Conservation (phyloP, 1,140 invertebrate genomes). For the Drosophila mauritiana region DNA sequence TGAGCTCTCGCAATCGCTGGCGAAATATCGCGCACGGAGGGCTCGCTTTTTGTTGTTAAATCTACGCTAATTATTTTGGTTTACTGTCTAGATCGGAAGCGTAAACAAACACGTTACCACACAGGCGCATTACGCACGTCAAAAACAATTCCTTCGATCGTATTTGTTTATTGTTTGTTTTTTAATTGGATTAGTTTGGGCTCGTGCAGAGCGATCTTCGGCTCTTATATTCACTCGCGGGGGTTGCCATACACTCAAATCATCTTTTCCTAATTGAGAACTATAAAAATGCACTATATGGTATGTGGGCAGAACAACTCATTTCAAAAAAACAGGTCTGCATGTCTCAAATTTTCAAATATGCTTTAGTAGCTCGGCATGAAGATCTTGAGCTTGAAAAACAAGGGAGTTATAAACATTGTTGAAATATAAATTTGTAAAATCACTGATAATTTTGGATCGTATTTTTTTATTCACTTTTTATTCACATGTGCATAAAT, state of each 20-base stretch:
- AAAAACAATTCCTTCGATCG: constrained; percentile 20
- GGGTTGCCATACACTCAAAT: constrained; percentile 15
- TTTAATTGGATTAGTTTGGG: constrained; percentile 15
- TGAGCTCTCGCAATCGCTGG: constrained; percentile 51
- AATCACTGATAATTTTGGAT: too few species aligned
- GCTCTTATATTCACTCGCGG: constrained; percentile 17
- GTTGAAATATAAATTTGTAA: too few species aligned
- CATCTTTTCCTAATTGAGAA: neutral
- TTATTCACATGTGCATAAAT: too few species aligned
- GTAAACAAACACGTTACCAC: constrained; percentile 47
- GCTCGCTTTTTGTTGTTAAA: constrained; percentile 41
- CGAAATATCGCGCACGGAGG: constrained; percentile 59
- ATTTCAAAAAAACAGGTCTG: neutral
- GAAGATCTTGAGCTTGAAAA: too few species aligned
- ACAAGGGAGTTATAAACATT: too few species aligned
- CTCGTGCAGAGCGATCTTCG: constrained; percentile 5
- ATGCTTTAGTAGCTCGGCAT: too few species aligned
- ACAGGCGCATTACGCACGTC: constrained; percentile 24
- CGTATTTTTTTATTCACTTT: too few species aligned
- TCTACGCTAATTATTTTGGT: constrained; percentile 42
- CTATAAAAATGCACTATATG: neutral
- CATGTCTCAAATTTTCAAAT: too few species aligned
- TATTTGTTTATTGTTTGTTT: constrained; percentile 35
- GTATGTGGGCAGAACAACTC: neutral
- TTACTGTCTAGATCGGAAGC: constrained; percentile 34